Percentiles rank a stretch among this genome's conserved stretches.
Conservation (phyloP, 2,888 invertebrate species). For the Parnassius orleans region DNA sequence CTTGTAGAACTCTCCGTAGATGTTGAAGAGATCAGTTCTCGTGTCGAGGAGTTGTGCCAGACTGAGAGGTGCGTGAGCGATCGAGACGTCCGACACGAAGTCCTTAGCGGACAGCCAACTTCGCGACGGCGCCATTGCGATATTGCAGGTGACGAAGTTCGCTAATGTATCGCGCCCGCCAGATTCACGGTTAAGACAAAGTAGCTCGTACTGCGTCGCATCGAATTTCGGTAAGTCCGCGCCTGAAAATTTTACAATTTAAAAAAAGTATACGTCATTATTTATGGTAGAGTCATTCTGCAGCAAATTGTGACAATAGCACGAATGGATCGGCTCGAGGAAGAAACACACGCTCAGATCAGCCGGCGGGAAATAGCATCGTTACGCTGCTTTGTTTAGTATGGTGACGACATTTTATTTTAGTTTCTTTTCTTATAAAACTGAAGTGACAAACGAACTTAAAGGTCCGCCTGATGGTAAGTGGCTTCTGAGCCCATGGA, state of each 20-base stretch:
- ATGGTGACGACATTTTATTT: too few species aligned
- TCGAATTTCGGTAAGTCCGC: constrained; percentile 80
- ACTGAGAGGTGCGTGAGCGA: constrained; percentile 82
- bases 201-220: constrained; percentile 78
- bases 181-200: constrained; percentile 79
- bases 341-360: too few species aligned
- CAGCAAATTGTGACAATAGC: too few species aligned
- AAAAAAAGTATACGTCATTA: too few species aligned
- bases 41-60: constrained; percentile 78
- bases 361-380: too few species aligned
- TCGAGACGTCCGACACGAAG: constrained; percentile 80
- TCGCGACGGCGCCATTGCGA: constrained; percentile 82
- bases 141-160: constrained; percentile 81
- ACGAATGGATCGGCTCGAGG: too few species aligned
- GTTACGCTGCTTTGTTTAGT: too few species aligned
- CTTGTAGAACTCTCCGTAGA: constrained; percentile 82
- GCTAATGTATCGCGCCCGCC: constrained; percentile 78
- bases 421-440: too few species aligned
- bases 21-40: constrained; percentile 82
- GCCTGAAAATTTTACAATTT: constrained; percentile 52
- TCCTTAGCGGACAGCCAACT: constrained; percentile 74
- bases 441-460: too few species aligned
- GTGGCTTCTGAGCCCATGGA: too few species aligned
- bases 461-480: too few species aligned
- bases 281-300: too few species aligned